Evolutionary conservation across 2,113 vertebrate species (phyloP).

Genomic region (Myotis lucifugus): DNA sequence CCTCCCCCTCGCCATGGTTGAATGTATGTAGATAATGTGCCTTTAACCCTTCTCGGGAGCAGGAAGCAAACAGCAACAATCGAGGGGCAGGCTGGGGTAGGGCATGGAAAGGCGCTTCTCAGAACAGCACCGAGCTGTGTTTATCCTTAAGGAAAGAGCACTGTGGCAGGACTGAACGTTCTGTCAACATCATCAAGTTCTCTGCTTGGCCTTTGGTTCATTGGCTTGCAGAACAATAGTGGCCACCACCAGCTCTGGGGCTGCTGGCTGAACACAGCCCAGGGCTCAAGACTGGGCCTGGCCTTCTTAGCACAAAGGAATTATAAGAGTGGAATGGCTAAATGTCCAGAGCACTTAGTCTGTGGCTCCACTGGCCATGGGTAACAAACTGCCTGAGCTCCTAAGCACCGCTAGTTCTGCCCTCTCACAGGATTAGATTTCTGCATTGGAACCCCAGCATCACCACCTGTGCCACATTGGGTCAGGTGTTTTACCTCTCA

Average conservation of each 20-base stretch:
- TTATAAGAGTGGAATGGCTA: not conserved
- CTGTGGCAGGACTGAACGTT: not conserved
- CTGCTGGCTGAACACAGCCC: not conserved
- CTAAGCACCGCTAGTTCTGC: not conserved
- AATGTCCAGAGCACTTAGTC: not conserved
- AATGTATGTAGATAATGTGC: slow-evolving; percentile 62
- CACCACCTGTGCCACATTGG: too few relatives aligned
- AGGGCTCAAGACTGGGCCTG: not conserved
- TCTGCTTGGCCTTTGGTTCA: not conserved
- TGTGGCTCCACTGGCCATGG: not conserved
- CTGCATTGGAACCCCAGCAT: not conserved
- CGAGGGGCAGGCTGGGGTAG: not conserved
- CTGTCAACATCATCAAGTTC: not conserved
- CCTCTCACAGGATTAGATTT: not conserved
- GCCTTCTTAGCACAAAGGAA: not conserved
- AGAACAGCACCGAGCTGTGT: slow-evolving; percentile 65
- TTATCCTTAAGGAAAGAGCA: slow-evolving; percentile 25
- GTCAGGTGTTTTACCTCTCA: not conserved
- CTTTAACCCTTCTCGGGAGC: slow-evolving; percentile 64
- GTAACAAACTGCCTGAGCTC: not conserved
- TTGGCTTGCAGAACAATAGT: not conserved
- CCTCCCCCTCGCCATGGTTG: slow-evolving; percentile 25
- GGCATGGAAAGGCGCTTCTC: slow-evolving; percentile 50
- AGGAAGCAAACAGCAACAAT: slow-evolving; percentile 65
- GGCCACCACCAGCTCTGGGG: not conserved